These are phyloP conservation scores for Holothuria glaberrima DNA, from an alignment of 35 echinoderm and acorn worm genomes.

Conservation along the genomic window DNA sequence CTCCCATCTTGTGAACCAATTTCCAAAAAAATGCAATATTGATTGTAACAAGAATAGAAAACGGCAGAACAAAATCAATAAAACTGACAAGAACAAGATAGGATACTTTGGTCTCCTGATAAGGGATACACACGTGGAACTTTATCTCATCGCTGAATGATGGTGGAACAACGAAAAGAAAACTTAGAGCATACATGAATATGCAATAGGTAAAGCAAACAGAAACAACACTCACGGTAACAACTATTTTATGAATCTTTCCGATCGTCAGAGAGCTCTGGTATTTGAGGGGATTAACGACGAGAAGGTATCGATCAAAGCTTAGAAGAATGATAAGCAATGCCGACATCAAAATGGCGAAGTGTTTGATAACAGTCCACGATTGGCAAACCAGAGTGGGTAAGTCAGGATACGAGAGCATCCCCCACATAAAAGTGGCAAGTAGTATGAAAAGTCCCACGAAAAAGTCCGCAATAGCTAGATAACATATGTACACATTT, in stretches of 20 bases:
- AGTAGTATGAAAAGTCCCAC: slow-evolving; percentile 33
- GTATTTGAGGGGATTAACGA: slow-evolving; percentile 18
- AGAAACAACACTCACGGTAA: background rate
- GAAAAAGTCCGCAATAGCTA: slow-evolving; percentile 2
- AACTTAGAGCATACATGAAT: background rate
- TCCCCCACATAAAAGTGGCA: slow-evolving; percentile 14
- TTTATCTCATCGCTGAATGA: background rate
- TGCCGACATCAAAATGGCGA: slow-evolving; percentile 7
- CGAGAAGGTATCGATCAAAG: slow-evolving; percentile 19
- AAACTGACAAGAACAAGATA: background rate
- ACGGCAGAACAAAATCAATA: slow-evolving; percentile 28
- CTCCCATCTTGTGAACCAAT: background rate
- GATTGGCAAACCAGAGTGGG: background rate
- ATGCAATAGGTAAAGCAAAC: slow-evolving; percentile 4
- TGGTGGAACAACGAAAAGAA: background rate
- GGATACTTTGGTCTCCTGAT: background rate
- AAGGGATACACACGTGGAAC: background rate
- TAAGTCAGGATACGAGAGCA: background rate
- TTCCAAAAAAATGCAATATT: slow-evolving; percentile 27
- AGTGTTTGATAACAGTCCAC: background rate
- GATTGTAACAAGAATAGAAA: background rate
- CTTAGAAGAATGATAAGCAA: slow-evolving; percentile 34
- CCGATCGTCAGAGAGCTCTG: background rate
- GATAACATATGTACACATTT: slow-evolving; percentile 33
- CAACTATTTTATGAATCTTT: background rate